These are phyloP conservation scores for Kryptopterus vitreolus DNA, from an alignment of 2,797 vertebrate genomes.

Conservation along the genomic window DNA sequence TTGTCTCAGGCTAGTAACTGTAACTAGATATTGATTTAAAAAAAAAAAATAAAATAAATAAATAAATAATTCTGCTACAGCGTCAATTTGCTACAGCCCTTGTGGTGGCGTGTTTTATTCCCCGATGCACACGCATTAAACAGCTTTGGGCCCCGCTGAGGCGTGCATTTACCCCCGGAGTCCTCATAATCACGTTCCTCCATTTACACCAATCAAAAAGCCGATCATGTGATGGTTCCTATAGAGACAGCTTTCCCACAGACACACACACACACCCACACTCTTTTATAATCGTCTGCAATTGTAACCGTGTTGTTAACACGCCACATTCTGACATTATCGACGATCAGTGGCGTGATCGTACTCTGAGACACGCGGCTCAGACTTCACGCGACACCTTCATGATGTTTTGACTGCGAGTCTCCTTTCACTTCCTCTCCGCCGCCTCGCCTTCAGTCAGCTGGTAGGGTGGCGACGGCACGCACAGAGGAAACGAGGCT, in stretches of 20 bases:
- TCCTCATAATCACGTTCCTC: neutral
- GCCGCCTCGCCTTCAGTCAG: neutral
- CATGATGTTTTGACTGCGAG: neutral
- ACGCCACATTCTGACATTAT: too few species aligned
- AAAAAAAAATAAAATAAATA: too few species aligned
- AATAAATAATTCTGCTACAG: too few species aligned
- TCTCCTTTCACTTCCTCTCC: conserved; percentile 5
- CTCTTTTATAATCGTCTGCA: neutral
- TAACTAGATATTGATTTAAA: neutral
- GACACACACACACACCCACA: too few species aligned
- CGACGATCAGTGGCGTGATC: too few species aligned
- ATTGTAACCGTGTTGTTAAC: neutral
- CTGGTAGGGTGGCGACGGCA: neutral
- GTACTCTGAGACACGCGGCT: neutral
- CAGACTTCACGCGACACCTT: neutral
- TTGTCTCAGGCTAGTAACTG: neutral
- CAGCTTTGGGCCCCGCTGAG: neutral
- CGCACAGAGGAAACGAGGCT: neutral
- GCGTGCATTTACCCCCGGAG: neutral
- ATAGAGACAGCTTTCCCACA: neutral
- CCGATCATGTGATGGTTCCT: neutral
- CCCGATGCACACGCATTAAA: neutral
- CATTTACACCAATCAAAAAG: neutral
- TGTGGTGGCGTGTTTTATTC: neutral
- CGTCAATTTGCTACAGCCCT: neutral